Conservation (phyloP, 2,113 vertebrate genomes). For the Hoplias malabaricus region DNA sequence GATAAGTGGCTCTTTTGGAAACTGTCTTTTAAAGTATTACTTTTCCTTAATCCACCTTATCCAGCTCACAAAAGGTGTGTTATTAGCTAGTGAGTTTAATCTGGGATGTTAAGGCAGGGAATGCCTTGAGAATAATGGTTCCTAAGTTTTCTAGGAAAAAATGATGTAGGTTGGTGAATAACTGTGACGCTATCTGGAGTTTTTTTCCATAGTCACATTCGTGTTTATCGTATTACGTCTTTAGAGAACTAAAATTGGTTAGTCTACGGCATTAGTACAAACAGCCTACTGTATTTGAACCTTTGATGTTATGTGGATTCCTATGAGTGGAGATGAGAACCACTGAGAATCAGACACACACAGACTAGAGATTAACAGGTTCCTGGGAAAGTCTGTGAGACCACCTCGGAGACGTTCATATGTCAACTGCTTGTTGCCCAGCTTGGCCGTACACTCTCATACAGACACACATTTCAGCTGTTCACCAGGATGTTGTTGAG, state of each 20-base stretch:
- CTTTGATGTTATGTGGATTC: too few species aligned
- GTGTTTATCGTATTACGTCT: too few species aligned
- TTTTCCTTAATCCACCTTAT: neutral
- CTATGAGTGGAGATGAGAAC: neutral
- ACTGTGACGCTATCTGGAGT: too few species aligned
- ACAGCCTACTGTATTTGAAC: too few species aligned
- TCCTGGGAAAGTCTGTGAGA: neutral
- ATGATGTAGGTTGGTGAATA: too few species aligned
- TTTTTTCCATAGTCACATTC: too few species aligned
- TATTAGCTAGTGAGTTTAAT: too few species aligned
- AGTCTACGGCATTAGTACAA: rapidly evolving
- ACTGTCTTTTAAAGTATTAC: neutral
- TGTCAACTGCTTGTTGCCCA: neutral
- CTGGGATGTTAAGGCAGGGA: too few species aligned
- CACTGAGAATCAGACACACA: neutral
- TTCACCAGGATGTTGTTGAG: conserved; percentile 50
- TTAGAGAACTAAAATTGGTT: neutral
- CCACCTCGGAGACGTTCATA: neutral
- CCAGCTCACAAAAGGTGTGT: too few species aligned
- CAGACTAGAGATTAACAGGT: neutral
- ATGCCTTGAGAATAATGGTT: too few species aligned
- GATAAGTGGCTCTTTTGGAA: neutral
- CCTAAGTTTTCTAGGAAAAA: too few species aligned
- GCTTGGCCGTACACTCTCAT: neutral
- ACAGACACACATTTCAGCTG: conserved; percentile 22